These are phyloP conservation scores for Herminia tarsipennalis DNA, from an alignment of 2,888 invertebrate species.

Conservation along the genomic window DNA sequence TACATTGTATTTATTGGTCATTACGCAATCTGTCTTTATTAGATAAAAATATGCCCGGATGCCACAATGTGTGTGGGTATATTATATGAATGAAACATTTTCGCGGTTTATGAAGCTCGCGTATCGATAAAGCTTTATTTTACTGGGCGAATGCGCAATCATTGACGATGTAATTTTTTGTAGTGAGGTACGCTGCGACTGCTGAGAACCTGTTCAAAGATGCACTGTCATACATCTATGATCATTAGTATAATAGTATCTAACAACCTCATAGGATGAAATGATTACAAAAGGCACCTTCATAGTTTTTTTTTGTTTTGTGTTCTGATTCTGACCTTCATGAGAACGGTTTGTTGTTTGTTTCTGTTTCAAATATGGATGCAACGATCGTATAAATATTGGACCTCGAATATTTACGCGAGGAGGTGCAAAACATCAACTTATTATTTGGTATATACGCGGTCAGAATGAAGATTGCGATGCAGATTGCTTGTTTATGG, in stretches of 20 bases:
- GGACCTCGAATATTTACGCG: too few species aligned
- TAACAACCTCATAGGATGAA: not conserved
- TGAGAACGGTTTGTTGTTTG: not conserved
- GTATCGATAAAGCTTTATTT: slow-evolving; percentile 11
- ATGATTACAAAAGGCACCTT: not conserved
- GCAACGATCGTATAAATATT: too few species aligned
- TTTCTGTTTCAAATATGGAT: too few species aligned
- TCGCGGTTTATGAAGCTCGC: slow-evolving; percentile 4
- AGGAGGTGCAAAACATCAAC: too few species aligned
- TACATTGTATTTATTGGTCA: not conserved
- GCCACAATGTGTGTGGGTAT: not conserved
- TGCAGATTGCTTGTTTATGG: too few species aligned
- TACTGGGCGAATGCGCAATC: slow-evolving; percentile 8
- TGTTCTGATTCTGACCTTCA: not conserved
- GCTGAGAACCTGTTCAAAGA: slow-evolving; percentile 8
- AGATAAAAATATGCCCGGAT: slow-evolving; percentile 1
- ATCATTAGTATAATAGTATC: not conserved
- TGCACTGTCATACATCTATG: slow-evolving; percentile 9
- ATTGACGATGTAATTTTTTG: slow-evolving; percentile 8
- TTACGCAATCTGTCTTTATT: not conserved
- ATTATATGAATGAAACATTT: slow-evolving; percentile 3
- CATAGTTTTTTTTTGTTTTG: not conserved
- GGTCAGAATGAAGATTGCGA: too few species aligned
- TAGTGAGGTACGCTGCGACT: slow-evolving; percentile 3
- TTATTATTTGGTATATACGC: too few species aligned